These are phyloP conservation scores for Smittia aterrima DNA, from an alignment of 2,888 invertebrate genomes.

Conservation along the genomic window DNA sequence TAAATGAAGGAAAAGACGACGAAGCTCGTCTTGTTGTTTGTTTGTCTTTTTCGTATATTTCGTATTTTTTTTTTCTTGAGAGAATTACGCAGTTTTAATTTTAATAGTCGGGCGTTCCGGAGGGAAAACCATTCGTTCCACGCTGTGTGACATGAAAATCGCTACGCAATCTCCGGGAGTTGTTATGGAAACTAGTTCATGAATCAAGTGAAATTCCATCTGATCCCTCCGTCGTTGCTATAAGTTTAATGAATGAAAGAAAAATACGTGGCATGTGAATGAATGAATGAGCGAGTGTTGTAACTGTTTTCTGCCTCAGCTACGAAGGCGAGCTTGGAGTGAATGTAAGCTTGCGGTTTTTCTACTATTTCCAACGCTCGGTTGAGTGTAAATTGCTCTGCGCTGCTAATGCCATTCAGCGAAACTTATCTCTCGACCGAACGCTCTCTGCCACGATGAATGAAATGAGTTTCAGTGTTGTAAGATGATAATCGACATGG, in stretches of 20 bases:
- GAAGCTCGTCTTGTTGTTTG: not conserved
- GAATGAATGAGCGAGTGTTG: not conserved
- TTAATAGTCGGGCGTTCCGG: not conserved
- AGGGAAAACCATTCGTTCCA: not conserved
- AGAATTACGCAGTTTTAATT: slow-evolving; percentile 16
- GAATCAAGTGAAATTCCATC: slow-evolving; percentile 18
- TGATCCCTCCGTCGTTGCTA: not conserved
- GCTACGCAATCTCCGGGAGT: not conserved
- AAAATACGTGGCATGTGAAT: not conserved
- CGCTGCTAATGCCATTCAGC: slow-evolving; percentile 21
- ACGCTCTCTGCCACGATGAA: slow-evolving; percentile 2
- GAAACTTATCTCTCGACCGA: not conserved
- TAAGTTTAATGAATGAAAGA: not conserved
- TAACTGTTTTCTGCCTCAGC: slow-evolving; percentile 15
- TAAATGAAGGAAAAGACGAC: slow-evolving; percentile 19
- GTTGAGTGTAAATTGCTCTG: slow-evolving; percentile 5
- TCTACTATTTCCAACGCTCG: slow-evolving; percentile 21
- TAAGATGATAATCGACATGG: slow-evolving; percentile 15
- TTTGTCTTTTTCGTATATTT: not conserved
- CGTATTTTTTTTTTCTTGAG: not conserved
- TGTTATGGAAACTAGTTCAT: not conserved
- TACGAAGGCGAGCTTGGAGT: not conserved
- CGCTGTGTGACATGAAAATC: not conserved
- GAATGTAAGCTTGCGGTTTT: slow-evolving; percentile 14
- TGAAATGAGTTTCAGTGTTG: slow-evolving; percentile 14